Percentiles rank a stretch among this genome's conserved stretches.
Conservation (phyloP, 1,140 invertebrate species). For the Saccostrea cuccullata region DNA sequence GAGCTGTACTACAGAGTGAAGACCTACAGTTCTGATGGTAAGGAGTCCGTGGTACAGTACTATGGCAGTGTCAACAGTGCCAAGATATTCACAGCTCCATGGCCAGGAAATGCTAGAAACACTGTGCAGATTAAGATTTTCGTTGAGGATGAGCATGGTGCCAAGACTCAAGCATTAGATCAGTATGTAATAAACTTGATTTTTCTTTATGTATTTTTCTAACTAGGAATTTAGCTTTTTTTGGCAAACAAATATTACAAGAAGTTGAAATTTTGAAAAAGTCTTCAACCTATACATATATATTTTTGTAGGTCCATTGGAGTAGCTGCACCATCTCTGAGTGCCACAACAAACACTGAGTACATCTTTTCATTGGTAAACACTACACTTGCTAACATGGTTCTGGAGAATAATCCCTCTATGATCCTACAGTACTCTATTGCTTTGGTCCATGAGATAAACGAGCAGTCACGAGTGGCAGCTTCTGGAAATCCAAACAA, state of each 20-base stretch:
- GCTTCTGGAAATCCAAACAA: neutral
- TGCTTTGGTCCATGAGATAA: conserved; percentile 65
- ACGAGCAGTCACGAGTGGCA: conserved; percentile 61
- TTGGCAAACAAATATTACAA: neutral
- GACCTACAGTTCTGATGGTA: conserved; percentile 49
- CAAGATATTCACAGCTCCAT: conserved; percentile 63
- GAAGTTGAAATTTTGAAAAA: neutral
- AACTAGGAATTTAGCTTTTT: no score
- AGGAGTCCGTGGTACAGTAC: conserved; percentile 62
- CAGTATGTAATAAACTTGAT: neutral
- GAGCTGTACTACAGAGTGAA: conserved; percentile 64
- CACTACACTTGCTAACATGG: conserved; percentile 55
- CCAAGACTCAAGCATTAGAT: conserved; percentile 36
- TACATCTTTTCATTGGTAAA: conserved; percentile 60
- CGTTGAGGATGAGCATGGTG: conserved; percentile 67
- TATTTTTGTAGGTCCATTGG: conserved; percentile 17
- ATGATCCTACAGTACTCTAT: conserved; percentile 68
- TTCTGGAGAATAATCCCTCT: conserved; percentile 65
- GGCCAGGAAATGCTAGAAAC: conserved; percentile 42
- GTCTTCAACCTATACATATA: neutral
- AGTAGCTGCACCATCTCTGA: conserved; percentile 1
- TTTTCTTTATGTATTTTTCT: neutral
- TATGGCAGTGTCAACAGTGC: conserved; percentile 60
- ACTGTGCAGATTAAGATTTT: conserved; percentile 62
- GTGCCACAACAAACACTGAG: conserved; percentile 40